Conservation (phyloP, 1,140 invertebrate species). For the Drosophila setifemur region DNA sequence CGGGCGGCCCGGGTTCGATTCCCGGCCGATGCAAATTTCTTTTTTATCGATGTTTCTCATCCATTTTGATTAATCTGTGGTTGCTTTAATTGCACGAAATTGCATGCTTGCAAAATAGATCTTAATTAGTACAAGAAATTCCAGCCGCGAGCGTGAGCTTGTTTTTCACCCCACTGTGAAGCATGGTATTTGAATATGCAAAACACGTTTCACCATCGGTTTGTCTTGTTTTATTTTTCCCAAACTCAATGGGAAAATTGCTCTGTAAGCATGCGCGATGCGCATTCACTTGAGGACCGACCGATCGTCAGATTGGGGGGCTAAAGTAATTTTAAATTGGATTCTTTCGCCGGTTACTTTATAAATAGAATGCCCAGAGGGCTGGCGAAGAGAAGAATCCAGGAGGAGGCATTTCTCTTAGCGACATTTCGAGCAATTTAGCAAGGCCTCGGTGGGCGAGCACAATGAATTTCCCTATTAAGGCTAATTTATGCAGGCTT, state of each 20-base stretch:
- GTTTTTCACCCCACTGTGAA: conserved; percentile 14
- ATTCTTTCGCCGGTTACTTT: conserved; percentile 13
- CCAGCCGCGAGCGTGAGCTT: conserved; percentile 44
- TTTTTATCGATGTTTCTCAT: background rate
- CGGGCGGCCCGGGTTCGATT: conserved; percentile 93
- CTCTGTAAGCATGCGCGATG: conserved; percentile 61
- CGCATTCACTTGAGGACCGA: conserved; percentile 4
- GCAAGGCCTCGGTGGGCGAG: conserved; percentile 15
- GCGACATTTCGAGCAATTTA: conserved; percentile 58
- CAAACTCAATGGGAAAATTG: conserved; percentile 50
- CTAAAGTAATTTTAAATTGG: conserved; percentile 33
- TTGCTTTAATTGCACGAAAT: conserved; percentile 27
- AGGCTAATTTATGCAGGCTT: conserved; percentile 63
- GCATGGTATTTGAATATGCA: conserved; percentile 50
- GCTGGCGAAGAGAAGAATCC: background rate
- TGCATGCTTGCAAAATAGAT: conserved; percentile 31
- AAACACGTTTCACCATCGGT: conserved; percentile 61
- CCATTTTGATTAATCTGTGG: conserved; percentile 16
- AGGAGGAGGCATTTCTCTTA: conserved; percentile 5
- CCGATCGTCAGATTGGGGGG: conserved; percentile 3
- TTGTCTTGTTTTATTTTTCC: conserved; percentile 30
- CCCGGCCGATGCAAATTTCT: conserved; percentile 47
- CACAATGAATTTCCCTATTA: conserved; percentile 69
- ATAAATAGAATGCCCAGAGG: conserved; percentile 40
- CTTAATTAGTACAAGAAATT: conserved; percentile 43